Evolutionary conservation across 2,113 vertebrate species (phyloP), one percentile per base, ranked within the genome.

Genomic region (Grammomys surdaster): DNA sequence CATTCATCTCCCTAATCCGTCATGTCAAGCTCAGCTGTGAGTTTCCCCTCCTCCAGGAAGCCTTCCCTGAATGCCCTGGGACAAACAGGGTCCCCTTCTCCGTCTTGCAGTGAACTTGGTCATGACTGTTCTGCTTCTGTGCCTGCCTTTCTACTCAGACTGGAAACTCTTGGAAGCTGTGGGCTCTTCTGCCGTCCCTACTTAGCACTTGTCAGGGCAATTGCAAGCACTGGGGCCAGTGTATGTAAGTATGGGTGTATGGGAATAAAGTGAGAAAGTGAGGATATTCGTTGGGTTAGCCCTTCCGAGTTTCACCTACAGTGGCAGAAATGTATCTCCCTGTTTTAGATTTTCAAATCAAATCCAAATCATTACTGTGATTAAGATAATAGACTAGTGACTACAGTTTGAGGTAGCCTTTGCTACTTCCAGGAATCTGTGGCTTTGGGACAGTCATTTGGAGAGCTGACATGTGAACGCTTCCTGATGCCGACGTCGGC

Each of bases 11-110:
- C 51, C 26, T 56, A 22, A 76, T 33, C 33, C 10, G 11, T 28
- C 5, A 8, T 76, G 72, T 31, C 43, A 60, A 7, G 0, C 22
- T 40, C 70, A 24, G 14, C 8, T n/a, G 28, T 3, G 33, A 33
- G 24, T 3, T 5, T 54, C 3, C 40, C 73, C 56, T 95, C 17
- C 54, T 20, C 46, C 26, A 11, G 12, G 60, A 88, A 92, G 56
- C 48, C 60, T 78, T 73, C 46, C 56, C 12, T 17, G 46, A 90
- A 56, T 3, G 48, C 31, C 54, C 54, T 5, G n/a, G 82, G 40
- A 19, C 65, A 13, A 33, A 3, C 26, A 0, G 2, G 8, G 13
- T 6, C 4, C 0, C 11, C 9, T 86, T 19, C 16, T 77, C 1
- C 10, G 10, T 58, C 2, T 13, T n/a, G 20, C 24, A 28, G 14